Evolutionary conservation across 30 jellyfish, hydroid and myxozoan genomes (phyloP), one percentile per base, ranked within the genome.

Genomic region (Chironex yamaguchii): DNA sequence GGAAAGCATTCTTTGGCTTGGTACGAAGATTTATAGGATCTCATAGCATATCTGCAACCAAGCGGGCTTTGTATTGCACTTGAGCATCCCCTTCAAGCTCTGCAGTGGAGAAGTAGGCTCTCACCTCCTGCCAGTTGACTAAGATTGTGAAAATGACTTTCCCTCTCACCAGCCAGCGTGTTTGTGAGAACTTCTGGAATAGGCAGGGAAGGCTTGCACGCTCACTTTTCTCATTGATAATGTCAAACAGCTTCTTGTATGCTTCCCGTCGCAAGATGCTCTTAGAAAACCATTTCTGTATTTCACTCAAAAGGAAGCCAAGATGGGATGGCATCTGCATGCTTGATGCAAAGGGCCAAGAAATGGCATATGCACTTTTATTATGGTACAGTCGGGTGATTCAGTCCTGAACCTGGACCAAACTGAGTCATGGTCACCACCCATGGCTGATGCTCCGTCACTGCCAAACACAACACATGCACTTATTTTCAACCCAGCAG

Each of bases 91-190:
- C 62, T 70, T 34, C 89, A 30, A 36, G 81, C 71, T 72, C 91
- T 24, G 96, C 96, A 74, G 36, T 42, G 28, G 86, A 48, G 66
- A 73, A 85, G 86, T 85, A 85, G 67, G 96, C 96, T 85, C 66
- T 85, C 30, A 87, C 32, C 81, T 87, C 96, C 42, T 85, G 52
- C 86, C 93, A 85, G 48, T 72, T 85, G 32, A 70, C 88, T n/a
- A 85, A 24, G 74, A 82, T 76, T 62, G 73, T 85, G 74, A 76
- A 74, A 28, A 85, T 66, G 22, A 88, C 90, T 79, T 67, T 65
- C 52, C 96, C 93, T 21, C 90, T 79, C 52, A 81, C 89, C 34
- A 67, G 84, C 94, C 96, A 88, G 69, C 96, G 49, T 63, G 92
- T 88, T 24, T 34, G 42, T 20, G 89, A 88, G 54, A 69, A 67